A percentile compares a stretch with the other conserved stretches of the same genome.
Evolutionary conservation across 2,113 vertebrate species (phyloP).

Genomic region (Chaenogobius annularis): DNA sequence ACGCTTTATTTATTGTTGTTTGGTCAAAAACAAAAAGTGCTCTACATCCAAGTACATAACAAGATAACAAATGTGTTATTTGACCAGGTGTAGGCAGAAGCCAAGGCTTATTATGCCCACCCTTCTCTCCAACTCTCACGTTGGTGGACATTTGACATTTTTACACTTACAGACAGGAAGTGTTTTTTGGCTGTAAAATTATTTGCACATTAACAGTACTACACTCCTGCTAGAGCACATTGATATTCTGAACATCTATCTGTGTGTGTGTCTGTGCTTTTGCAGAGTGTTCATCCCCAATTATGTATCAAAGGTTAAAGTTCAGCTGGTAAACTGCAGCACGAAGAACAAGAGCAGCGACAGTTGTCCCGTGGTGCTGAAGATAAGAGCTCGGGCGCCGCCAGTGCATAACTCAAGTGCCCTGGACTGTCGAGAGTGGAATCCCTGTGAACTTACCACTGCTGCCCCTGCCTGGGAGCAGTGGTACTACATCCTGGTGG

Average conservation of each 20-base stretch:
- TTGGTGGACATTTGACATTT: no score
- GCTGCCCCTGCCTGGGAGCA: conserved; percentile 90
- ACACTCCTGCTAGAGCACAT: not conserved
- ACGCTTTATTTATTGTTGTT: no score
- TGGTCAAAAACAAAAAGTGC: no score
- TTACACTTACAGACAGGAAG: no score
- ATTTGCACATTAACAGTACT: not conserved
- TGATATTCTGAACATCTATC: not conserved
- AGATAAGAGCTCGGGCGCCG: conserved; percentile 89
- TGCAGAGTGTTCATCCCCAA: conserved; percentile 94
- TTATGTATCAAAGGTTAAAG: conserved; percentile 88
- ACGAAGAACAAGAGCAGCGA: conserved; percentile 72
- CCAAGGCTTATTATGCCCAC: no score
- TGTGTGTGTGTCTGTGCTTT: conserved; percentile 19
- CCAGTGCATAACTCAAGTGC: conserved; percentile 94
- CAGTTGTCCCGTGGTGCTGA: conserved; percentile 87
- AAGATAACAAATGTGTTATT: no score
- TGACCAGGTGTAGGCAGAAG: no score
- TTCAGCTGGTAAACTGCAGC: conserved; percentile 87
- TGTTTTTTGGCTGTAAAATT: no score
- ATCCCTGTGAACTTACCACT: conserved; percentile 83
- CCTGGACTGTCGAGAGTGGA: conserved; percentile 82
- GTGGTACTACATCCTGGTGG: conserved; percentile 96
- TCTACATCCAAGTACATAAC: no score
- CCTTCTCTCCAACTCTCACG: no score